These are phyloP conservation scores for Lordiphosa clarofinis DNA, from an alignment of 1,140 invertebrate genomes.

Conservation along the genomic window DNA sequence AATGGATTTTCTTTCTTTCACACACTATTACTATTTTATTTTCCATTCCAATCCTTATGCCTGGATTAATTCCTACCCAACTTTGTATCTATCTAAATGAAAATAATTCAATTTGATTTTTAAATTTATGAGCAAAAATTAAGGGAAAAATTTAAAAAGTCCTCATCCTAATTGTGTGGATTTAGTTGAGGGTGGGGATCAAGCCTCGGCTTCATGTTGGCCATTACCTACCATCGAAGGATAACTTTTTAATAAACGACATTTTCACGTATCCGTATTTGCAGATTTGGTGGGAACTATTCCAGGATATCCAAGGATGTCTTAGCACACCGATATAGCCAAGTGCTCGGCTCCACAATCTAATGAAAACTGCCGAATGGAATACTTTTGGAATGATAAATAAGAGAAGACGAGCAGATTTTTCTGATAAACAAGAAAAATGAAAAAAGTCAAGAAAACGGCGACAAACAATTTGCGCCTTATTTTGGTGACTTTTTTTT, in stretches of 20 bases:
- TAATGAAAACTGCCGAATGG: constrained; percentile 69
- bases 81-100: no score
- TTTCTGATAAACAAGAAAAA: constrained; percentile 70
- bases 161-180: no score
- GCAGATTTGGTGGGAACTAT: background rate
- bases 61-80: no score
- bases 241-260: constrained; percentile 55
- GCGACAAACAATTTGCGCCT: constrained; percentile 47
- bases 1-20: no score
- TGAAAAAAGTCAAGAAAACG: constrained; percentile 72
- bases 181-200: no score
- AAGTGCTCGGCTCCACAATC: constrained; percentile 66
- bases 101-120: no score
- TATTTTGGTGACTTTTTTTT: constrained; percentile 7
- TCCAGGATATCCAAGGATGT: constrained; percentile 1
- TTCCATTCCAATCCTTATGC: no score
- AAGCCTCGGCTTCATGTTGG: background rate
- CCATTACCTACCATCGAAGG: constrained; percentile 62
- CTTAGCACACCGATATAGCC: constrained; percentile 9
- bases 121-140: no score
- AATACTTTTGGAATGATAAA: constrained; percentile 62
- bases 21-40: no score
- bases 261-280: constrained; percentile 27
- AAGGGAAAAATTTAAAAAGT: no score
- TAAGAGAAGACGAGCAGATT: constrained; percentile 49